phyloP scores from a whole-genome alignment of 2,797 vertebrate genomes.

The Hylomyscus alleni region DNA sequence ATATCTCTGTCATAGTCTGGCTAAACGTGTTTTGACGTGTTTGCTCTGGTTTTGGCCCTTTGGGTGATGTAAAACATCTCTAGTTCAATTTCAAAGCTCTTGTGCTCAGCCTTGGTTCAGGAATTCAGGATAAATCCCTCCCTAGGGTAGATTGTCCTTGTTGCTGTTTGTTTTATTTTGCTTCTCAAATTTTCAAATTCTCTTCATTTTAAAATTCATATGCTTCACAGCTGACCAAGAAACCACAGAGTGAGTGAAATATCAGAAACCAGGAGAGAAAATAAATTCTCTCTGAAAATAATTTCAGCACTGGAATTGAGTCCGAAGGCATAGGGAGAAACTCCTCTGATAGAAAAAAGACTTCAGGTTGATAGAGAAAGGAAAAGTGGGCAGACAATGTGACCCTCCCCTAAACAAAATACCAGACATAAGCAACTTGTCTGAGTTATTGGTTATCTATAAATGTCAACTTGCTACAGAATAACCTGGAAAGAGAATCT shows the following conservation, averaged over 20 bases:
- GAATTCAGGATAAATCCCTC: background rate
- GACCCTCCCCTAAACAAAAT: background rate
- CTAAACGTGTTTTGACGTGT: background rate
- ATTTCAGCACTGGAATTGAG: background rate
- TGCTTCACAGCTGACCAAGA: accelerated
- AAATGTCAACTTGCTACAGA: background rate
- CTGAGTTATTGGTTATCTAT: too few species aligned
- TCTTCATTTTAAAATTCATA: background rate
- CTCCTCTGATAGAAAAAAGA: accelerated
- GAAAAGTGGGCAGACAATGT: background rate
- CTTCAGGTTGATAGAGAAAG: too few species aligned
- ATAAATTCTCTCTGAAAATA: too few species aligned
- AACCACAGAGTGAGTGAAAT: too few species aligned
- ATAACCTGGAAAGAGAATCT: background rate
- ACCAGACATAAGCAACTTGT: background rate
- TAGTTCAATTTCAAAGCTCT: background rate
- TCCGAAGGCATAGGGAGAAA: background rate
- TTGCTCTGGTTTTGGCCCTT: background rate
- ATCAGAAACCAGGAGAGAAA: too few species aligned
- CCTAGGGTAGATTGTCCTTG: background rate
- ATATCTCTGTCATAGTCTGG: background rate
- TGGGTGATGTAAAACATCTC: background rate
- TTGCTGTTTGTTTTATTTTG: background rate
- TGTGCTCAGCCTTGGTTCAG: background rate
- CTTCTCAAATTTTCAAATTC: background rate